Percentiles rank a stretch among this genome's conserved stretches.
Conservation (phyloP, 2,113 vertebrate genomes). For the Pomatostomus ruficeps region DNA sequence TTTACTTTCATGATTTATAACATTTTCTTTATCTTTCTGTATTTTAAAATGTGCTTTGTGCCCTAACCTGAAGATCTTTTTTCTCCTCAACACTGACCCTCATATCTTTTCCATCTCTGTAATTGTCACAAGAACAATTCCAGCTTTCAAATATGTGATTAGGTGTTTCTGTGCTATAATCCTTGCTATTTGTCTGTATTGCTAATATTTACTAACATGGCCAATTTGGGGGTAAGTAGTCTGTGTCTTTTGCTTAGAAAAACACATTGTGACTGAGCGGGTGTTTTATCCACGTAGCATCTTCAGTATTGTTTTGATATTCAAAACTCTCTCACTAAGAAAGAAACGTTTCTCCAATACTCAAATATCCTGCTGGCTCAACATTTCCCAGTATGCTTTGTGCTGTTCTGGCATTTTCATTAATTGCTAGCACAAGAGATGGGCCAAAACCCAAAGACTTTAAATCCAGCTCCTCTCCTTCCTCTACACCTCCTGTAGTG, state of each 20-base stretch:
- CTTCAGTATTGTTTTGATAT: background rate
- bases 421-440: constrained; percentile 9
- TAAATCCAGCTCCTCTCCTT: background rate
- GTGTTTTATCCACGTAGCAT: background rate
- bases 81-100: background rate
- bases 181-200: background rate
- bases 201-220: background rate
- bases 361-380: background rate
- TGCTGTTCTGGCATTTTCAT: constrained; percentile 6
- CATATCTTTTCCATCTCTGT: background rate
- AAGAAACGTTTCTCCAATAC: background rate
- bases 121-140: background rate
- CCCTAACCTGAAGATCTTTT: background rate
- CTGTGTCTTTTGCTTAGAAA: background rate
- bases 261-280: background rate
- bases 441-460: background rate
- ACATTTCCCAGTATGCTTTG: background rate
- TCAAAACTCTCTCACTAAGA: background rate
- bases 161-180: background rate
- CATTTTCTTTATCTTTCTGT: background rate
- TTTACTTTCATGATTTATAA: constrained; percentile 29
- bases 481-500: background rate
- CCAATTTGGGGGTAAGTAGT: background rate
- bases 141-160: background rate
- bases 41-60: constrained; percentile 37